Base-by-base conservation (phyloP, 2,888 invertebrate species). In the Bhutanitis thaidina region DNA sequence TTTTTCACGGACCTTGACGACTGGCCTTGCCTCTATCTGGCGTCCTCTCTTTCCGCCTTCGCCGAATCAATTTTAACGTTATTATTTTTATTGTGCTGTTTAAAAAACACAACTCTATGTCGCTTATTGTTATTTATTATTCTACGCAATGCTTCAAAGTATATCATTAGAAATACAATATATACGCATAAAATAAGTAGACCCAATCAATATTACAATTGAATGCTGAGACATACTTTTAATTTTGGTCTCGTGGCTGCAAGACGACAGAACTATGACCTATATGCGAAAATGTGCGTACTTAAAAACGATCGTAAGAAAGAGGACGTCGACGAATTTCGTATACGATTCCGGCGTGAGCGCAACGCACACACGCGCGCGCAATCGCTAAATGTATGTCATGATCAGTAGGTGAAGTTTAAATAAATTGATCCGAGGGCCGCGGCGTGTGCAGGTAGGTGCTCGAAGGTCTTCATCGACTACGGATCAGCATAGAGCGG, bases 351-450 rank as follows among this genome's bases (percentile, higher is more conserved):
- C 72, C 67, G 70, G 59, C 72, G 70, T 69, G 68, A 65, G 68
- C 64, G 62, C 64, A 60, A 64, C 76, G 65, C 77, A 75, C 75
- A 75, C 74, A 68, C 72, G 60, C 67, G 64, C 61, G 69, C 80
- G 84, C 82, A 86, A 88, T 85, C 87, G 77, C 65, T 65, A 67
- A 75, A 89, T 82, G 85, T 89, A 67, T 87, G 90, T 88, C 90
- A 90, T 87, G 89, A 88, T 86, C 88, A 90, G 79, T 90, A 74
- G 90, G 90, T 90, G 84, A 90, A 89, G 88, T 90, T 90, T 87
- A 87, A 86, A 84, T 78, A 77, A 78, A 79, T 78, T 77, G 76
- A 74, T 68, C 69, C 67, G 77, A 79, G 78, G 79, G 79, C 77
- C 78, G 64, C 67, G 56, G 62, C 61, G 62, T 61, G 61, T 58